Evolutionary conservation across 2,888 invertebrate genomes (phyloP).

Genomic region (Gymnoscelis rufifasciata): DNA sequence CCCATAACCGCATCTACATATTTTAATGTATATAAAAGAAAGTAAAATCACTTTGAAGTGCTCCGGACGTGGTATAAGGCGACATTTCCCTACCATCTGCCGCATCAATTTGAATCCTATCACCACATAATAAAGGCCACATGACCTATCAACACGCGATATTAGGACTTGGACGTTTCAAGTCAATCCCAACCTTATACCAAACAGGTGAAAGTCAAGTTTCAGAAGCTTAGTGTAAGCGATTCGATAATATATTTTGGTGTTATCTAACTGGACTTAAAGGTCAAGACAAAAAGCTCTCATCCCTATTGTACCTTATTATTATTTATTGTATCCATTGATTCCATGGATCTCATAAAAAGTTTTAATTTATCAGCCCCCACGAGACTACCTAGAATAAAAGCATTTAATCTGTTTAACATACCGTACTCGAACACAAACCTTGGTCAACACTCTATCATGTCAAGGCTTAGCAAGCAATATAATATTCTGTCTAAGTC

Average conservation of each 20-base stretch:
- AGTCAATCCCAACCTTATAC: conserved; percentile 17
- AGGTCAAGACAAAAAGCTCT: conserved; percentile 7
- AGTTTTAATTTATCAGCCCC: too few relatives aligned
- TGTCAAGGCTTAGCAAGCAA: too few relatives aligned
- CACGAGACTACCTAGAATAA: too few relatives aligned
- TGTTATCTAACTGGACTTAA: conserved; percentile 10
- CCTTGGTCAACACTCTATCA: too few relatives aligned
- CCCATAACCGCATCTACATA: neutral
- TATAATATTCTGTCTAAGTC: too few relatives aligned
- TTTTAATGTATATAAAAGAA: neutral
- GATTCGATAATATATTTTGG: conserved; percentile 2
- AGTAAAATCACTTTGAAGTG: neutral
- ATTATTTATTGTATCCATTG: too few relatives aligned
- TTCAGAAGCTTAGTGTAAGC: conserved; percentile 7
- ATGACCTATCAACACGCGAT: conserved; percentile 3
- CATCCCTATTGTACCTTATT: too few relatives aligned
- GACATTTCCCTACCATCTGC: conserved; percentile 51
- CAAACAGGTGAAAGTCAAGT: conserved; percentile 13
- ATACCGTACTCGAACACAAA: too few relatives aligned
- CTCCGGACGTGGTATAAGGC: conserved; percentile 35
- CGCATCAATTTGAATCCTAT: conserved; percentile 40
- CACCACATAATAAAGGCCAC: conserved; percentile 20
- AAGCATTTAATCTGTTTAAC: too few relatives aligned
- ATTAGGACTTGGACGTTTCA: conserved; percentile 1
- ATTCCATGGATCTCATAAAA: too few relatives aligned